Evolutionary conservation across 2,113 vertebrate species (phyloP).

Genomic region (Burhinus oedicnemus): DNA sequence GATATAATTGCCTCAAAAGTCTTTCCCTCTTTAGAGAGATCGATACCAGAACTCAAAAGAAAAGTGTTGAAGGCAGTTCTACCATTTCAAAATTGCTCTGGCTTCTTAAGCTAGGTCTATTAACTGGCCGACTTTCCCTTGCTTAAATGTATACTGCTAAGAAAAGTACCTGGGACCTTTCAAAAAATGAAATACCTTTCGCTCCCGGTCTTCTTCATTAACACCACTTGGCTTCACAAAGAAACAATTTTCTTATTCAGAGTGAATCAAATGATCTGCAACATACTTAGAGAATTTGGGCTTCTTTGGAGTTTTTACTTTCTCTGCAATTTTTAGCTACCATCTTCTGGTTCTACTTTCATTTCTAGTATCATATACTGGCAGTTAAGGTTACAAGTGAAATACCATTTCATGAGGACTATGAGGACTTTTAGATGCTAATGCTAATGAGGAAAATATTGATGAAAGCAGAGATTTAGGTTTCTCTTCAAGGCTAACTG

Average conservation of each 20-base stretch:
- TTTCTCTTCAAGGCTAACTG: background rate
- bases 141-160: background rate
- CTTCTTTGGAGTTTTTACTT: background rate
- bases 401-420: background rate
- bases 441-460: background rate
- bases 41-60: background rate
- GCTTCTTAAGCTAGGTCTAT: background rate
- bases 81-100: background rate
- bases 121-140: background rate
- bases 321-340: background rate
- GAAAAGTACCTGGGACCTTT: background rate
- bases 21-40: background rate
- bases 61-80: background rate
- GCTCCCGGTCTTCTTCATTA: fast-evolving
- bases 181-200: background rate
- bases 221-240: background rate
- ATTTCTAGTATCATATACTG: background rate
- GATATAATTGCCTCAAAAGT: background rate
- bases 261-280: background rate
- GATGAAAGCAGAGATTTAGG: background rate
- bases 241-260: background rate
- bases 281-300: background rate
- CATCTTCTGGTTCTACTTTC: background rate
- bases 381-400: background rate
- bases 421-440: background rate